Conservation (phyloP, 2,797 vertebrate genomes). For the Antennarius maculatus region DNA sequence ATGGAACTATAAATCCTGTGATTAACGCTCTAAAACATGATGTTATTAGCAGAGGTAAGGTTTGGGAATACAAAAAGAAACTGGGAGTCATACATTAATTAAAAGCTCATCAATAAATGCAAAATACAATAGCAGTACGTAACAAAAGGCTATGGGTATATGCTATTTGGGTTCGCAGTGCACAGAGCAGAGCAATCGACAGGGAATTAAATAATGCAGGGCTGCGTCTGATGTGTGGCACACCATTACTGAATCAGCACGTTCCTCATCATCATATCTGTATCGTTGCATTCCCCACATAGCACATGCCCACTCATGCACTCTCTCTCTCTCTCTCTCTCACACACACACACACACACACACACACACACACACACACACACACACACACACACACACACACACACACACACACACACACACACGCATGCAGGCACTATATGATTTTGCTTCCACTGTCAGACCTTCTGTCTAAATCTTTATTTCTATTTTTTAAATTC, state of each 20-base stretch:
- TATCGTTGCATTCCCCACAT: conserved; percentile 40
- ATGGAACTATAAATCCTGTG: no score
- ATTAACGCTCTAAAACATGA: no score
- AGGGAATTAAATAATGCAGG: conserved; percentile 74
- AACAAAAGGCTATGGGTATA: conserved; percentile 6
- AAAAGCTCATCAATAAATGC: not conserved
- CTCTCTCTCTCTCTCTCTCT: no score
- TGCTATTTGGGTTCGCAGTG: conserved; percentile 47
- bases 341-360: no score
- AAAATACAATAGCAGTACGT: not conserved
- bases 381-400: conserved; percentile 3
- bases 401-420: conserved; percentile 1
- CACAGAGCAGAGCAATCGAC: conserved; percentile 51
- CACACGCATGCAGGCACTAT: conserved; percentile 4
- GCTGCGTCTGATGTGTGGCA: conserved; percentile 60
- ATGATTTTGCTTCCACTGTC: conserved; percentile 16
- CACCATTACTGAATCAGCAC: conserved; percentile 53
- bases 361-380: not conserved
- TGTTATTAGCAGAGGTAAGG: no score
- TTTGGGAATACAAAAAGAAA: no score
- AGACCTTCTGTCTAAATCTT: not conserved
- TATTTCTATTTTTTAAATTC: not conserved
- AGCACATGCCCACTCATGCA: not conserved
- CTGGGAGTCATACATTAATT: no score
- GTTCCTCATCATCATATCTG: conserved; percentile 51